Base-by-base conservation (phyloP, 2,797 vertebrate species). In the Rousettus madagascariensis region DNA sequence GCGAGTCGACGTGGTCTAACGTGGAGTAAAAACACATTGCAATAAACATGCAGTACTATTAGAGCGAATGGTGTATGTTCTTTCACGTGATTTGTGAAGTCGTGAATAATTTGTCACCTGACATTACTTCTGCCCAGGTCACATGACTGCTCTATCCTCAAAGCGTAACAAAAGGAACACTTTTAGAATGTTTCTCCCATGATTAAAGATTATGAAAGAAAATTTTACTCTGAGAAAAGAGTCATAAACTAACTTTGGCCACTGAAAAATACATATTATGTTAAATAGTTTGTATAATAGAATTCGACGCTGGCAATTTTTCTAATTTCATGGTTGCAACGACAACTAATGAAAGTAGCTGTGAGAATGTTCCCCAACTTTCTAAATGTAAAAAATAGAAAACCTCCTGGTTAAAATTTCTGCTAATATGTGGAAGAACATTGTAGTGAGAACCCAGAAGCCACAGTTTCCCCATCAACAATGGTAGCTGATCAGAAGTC, bases 1-100 rank as follows among this genome's bases (percentile, higher is more conserved):
- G 36, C 12, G 20, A 22, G 6, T 69, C 46, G 3, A 0, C 0
- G 0, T 10, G 19, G 2, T 8, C 69, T 19, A 38, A 33, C 11
- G 10, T 87, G 69, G 93, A 88, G 79, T 90, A 90, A 88, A 69
- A 96, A 92, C 92, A 92, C 96, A 96, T 95, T 96, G 82, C 72
- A 97, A 96, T 80, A 41, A 97, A 46, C 61, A 92, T 9, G 57
- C 20, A 74, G 72, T 65, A 38, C 26, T 36, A 88, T 11, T 5
- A 95, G 51, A 93, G 9, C 49, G 95, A 95, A 79, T 17, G 91
- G n/a, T 4, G 8, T 86, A 77, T 72, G 72, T 92, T 97, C 82
- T 96, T 68, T 46, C 74, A 92, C 61, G 49, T 96, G 97, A 98
- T 97, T 98, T 97, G 97, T 12, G 69, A 96, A 92, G 90, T 93